Evolutionary conservation across 2,888 invertebrate species (phyloP).

Genomic region (Parasteatoda lunata): DNA sequence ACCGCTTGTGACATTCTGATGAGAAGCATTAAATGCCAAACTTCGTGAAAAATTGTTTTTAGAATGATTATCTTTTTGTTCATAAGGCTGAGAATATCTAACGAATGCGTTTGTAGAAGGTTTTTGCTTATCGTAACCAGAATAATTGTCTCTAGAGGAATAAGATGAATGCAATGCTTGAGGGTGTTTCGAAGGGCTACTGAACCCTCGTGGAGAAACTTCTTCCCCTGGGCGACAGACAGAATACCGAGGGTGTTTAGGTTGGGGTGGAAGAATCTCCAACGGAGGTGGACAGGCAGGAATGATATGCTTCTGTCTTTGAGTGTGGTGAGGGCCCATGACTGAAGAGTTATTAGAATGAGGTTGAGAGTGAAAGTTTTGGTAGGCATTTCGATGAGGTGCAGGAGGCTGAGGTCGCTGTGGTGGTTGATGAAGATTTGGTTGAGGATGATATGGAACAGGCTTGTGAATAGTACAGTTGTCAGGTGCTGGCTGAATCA

Average conservation of each 20-base stretch:
- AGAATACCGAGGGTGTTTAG: conserved; percentile 1
- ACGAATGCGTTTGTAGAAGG: conserved; percentile 17
- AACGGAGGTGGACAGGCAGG: conserved; percentile 2
- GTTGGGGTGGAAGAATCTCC: not conserved
- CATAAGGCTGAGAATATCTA: conserved; percentile 33
- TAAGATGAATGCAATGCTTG: conserved; percentile 33
- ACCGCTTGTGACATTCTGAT: not conserved
- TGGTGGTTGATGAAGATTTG: conserved; percentile 55
- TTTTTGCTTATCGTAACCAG: conserved; percentile 30
- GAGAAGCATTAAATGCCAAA: not conserved
- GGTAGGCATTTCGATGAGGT: conserved; percentile 48
- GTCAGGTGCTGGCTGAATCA: conserved; percentile 77
- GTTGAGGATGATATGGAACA: conserved; percentile 71
- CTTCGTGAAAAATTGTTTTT: conserved; percentile 11
- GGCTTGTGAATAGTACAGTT: conserved; percentile 71
- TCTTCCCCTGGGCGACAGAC: conserved; percentile 9
- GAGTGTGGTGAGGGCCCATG: conserved; percentile 30
- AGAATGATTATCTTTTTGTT: conserved; percentile 18
- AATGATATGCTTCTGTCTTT: conserved; percentile 29
- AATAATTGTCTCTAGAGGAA: conserved; percentile 22
- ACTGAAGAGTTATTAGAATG: conserved; percentile 34
- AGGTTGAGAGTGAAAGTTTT: conserved; percentile 39
- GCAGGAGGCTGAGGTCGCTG: conserved; percentile 47
- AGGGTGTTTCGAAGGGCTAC: conserved; percentile 11
- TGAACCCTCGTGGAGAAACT: conserved; percentile 5